Evolutionary conservation across 2,888 invertebrate species (phyloP).

Genomic region (Melitaea athalia): DNA sequence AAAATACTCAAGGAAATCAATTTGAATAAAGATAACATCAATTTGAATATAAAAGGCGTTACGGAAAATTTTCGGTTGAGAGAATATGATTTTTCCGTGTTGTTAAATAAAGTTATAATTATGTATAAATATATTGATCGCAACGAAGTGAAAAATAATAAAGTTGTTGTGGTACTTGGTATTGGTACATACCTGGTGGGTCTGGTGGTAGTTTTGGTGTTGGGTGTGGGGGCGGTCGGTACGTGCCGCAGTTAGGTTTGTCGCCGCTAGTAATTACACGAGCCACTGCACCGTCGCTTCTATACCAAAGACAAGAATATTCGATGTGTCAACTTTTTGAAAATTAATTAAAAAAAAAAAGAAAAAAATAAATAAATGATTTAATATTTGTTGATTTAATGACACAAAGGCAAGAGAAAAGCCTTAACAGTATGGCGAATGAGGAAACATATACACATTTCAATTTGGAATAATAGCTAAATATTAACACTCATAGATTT

Average conservation of each 20-base stretch:
- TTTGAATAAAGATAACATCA: constrained; percentile 6
- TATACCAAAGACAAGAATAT: constrained; percentile 34
- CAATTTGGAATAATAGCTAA: too few species aligned
- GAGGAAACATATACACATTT: too few species aligned
- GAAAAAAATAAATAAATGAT: too few species aligned
- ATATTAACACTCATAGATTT: too few species aligned
- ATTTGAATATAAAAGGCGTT: background rate
- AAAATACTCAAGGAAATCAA: constrained; percentile 1
- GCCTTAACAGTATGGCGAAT: too few species aligned
- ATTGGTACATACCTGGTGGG: constrained; percentile 64
- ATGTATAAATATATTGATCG: background rate
- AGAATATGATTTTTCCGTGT: background rate
- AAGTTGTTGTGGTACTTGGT: too few species aligned
- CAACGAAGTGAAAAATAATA: background rate
- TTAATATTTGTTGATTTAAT: too few species aligned
- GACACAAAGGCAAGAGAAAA: too few species aligned
- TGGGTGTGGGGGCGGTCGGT: constrained; percentile 71
- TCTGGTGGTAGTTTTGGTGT: constrained; percentile 73
- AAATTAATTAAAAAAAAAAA: too few species aligned
- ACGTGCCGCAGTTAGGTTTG: constrained; percentile 71
- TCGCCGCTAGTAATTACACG: constrained; percentile 68
- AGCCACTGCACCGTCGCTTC: constrained; percentile 65
- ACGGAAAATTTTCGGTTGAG: background rate
- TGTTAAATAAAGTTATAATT: background rate
- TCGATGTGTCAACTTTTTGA: too few species aligned